Evolutionary conservation across 1,140 invertebrate genomes (phyloP), one percentile per base, ranked within the genome.

Genomic region (Acromyrmex heyeri): DNA sequence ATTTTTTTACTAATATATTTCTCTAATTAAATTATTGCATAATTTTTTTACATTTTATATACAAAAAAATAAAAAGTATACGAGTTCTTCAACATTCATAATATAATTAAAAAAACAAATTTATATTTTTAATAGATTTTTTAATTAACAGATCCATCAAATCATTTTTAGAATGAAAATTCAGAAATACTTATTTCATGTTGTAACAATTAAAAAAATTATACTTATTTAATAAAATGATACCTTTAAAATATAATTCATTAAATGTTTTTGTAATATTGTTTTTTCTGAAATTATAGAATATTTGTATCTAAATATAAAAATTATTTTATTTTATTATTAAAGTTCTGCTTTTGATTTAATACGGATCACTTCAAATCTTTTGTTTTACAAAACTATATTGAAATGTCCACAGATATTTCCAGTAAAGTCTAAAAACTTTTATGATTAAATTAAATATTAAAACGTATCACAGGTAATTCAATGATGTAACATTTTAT

Each of bases 391-490:
- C 3, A 44, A 61, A 53, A 76, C 8, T 0, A 38, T 59, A 21
- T 1, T 59, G 6, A 59, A 76, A 59, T 59, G 10, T 73, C 21
- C 21, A 48, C 4, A 16, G 14, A 57, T 12, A 59, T 16, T 55
- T 38, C 30, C 16, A 8, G 2, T 5, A 61, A 64, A 30, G 1
- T 75, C 0, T 53, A n/a, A 57, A 21, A 57, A 64, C 14, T 59
- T 59, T 12, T 21, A 44, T 12, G 4, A 77, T 77, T 27, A 14
- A 77, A 86, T 69, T 55, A 44, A 59, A 59, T 27, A 8, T 50
- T 10, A 50, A 75, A 85, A 34, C 6, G 4, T 21, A 21, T 70
- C 3, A 21, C 38, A 59, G 5, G 1, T 12, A 24, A 48, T n/a
- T 38, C 2, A 55, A 12, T 50, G 18, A 24, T 24, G 0, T 38